Conservation (phyloP, 2,797 vertebrate species). For the Myotis myotis region DNA sequence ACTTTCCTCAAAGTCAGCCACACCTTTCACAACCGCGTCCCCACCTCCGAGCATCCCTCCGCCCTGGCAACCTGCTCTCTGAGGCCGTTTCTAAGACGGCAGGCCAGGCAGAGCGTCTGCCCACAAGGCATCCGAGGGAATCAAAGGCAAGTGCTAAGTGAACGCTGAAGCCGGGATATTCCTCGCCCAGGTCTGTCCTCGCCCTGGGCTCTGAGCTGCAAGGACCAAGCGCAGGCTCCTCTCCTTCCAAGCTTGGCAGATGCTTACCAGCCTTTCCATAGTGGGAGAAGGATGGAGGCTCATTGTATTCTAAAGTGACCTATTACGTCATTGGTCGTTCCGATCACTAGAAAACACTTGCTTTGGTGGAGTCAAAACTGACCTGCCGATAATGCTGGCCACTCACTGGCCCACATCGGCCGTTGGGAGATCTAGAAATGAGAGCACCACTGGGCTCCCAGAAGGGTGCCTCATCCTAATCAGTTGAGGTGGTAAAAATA, state of each 20-base stretch:
- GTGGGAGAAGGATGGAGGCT: neutral
- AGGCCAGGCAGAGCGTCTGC: neutral
- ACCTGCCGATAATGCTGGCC: neutral
- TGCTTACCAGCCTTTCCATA: neutral
- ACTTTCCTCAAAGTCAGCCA: neutral
- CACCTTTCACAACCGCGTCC: neutral
- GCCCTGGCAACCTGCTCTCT: neutral
- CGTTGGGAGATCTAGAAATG: constrained; percentile 22
- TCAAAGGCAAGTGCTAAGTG: too few species aligned
- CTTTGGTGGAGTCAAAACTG: neutral
- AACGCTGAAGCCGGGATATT: neutral
- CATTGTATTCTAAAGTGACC: neutral
- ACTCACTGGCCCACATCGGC: constrained; percentile 28
- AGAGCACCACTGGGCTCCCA: neutral
- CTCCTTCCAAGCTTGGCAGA: neutral
- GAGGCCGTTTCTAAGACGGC: neutral
- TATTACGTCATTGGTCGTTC: neutral
- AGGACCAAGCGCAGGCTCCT: too few species aligned
- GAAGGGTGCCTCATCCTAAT: neutral
- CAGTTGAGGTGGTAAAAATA: neutral
- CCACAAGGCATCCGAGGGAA: neutral
- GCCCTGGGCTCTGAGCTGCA: neutral
- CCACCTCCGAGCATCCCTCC: neutral
- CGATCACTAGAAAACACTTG: neutral
- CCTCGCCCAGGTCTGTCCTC: neutral